phyloP scores from a whole-genome alignment of 2,888 invertebrate genomes.

The Aphrophora alni region DNA sequence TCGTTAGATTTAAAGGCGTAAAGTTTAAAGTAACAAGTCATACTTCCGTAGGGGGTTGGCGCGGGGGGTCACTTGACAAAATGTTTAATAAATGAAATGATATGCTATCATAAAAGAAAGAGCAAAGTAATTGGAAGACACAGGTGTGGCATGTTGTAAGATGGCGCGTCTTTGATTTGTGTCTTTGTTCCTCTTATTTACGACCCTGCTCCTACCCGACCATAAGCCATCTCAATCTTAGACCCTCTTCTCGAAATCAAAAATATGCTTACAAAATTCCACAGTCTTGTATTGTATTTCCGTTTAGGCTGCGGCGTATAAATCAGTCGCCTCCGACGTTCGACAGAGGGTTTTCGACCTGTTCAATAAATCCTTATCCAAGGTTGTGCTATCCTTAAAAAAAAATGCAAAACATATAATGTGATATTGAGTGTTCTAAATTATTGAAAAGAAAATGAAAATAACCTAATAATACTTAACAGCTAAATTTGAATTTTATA shows the following conservation, averaged over 20 bases:
- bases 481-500: too few relatives aligned
- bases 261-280: slow-evolving; percentile 6
- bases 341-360: background rate
- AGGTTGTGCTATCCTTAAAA: too few relatives aligned
- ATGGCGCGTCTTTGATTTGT: slow-evolving; percentile 1
- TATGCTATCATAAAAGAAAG: background rate
- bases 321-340: background rate
- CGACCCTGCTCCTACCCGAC: background rate
- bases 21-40: background rate
- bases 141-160: background rate
- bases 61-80: background rate
- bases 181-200: slow-evolving; percentile 4
- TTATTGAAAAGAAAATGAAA: too few relatives aligned
- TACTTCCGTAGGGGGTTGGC: background rate
- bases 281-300: background rate
- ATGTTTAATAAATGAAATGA: slow-evolving; percentile 3
- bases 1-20: background rate
- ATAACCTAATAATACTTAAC: too few relatives aligned
- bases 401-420: too few relatives aligned
- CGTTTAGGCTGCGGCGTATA: background rate
- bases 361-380: background rate
- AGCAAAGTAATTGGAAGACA: slow-evolving; percentile 2
- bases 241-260: slow-evolving; percentile 6
- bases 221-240: slow-evolving; percentile 9
- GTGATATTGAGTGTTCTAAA: too few relatives aligned